Conservation (phyloP, 2,797 vertebrate species). For the Girardinus metallicus region DNA sequence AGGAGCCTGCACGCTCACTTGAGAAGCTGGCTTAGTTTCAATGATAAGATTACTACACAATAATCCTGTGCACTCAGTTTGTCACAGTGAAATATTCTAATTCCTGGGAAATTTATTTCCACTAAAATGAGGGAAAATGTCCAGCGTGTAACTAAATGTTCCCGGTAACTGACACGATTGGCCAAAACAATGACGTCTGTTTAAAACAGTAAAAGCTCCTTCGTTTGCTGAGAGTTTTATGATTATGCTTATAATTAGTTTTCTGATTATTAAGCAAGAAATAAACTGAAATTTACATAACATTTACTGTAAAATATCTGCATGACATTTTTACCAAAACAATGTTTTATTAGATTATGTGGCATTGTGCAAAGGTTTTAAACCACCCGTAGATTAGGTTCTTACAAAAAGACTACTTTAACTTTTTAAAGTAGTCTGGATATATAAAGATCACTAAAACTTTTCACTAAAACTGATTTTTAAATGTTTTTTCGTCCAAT, state of each 20-base stretch:
- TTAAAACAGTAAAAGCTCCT: slow-evolving; percentile 11
- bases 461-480: neutral
- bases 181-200: slow-evolving; percentile 13
- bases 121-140: slow-evolving; percentile 20
- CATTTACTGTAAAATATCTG: neutral
- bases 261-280: neutral
- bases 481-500: neutral
- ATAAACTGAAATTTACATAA: neutral
- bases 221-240: neutral
- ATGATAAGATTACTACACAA: slow-evolving; percentile 9
- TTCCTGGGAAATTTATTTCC: slow-evolving; percentile 18
- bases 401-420: neutral
- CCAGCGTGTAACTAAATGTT: slow-evolving; percentile 14
- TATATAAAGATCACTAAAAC: neutral
- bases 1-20: slow-evolving; percentile 15
- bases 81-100: slow-evolving; percentile 29
- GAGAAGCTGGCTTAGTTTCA: slow-evolving; percentile 34
- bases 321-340: neutral
- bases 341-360: neutral
- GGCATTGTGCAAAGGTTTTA: neutral
- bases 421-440: neutral
- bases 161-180: slow-evolving; percentile 20
- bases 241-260: neutral
- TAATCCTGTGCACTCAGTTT: slow-evolving; percentile 27
- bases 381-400: neutral